phyloP scores from a whole-genome alignment of 1,140 invertebrate species.

The Heliothis subflexa region DNA sequence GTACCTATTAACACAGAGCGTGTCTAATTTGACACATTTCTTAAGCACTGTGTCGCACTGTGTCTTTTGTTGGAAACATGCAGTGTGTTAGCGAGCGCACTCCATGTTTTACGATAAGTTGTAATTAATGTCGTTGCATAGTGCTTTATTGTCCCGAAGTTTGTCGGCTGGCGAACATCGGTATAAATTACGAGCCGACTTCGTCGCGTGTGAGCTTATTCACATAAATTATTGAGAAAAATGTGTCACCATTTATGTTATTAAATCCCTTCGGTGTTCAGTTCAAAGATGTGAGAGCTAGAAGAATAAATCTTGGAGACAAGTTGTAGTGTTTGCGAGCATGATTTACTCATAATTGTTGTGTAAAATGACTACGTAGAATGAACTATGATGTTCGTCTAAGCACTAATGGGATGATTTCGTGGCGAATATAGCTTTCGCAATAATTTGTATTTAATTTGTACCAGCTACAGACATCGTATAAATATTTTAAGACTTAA shows the following conservation, averaged over 20 bases:
- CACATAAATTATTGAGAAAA: conserved; percentile 56
- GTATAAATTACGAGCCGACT: conserved; percentile 63
- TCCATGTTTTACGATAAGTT: conserved; percentile 71
- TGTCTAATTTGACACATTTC: conserved; percentile 44
- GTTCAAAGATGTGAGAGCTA: conserved; percentile 44
- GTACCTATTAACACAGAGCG: conserved; percentile 13
- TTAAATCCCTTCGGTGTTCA: conserved; percentile 46
- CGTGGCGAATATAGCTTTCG: background rate
- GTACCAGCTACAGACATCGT: background rate
- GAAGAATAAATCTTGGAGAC: conserved; percentile 45
- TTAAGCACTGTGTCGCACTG: conserved; percentile 43
- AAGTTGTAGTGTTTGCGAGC: conserved; percentile 39
- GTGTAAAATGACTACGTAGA: conserved; percentile 34
- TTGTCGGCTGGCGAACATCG: conserved; percentile 59
- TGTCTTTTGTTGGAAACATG: conserved; percentile 46
- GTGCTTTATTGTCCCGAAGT: conserved; percentile 69
- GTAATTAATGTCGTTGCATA: conserved; percentile 73
- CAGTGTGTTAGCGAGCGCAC: conserved; percentile 43
- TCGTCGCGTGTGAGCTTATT: conserved; percentile 56
- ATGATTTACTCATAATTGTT: conserved; percentile 45
- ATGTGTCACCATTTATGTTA: conserved; percentile 50
- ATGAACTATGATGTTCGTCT: conserved; percentile 15
- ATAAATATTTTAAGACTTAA: conserved; percentile 18
- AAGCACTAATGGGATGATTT: conserved; percentile 19
- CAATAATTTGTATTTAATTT: conserved; percentile 25